A percentile compares a stretch with the other conserved stretches of the same genome.
Evolutionary conservation across 2,113 vertebrate species (phyloP).

Genomic region (Equus quagga): DNA sequence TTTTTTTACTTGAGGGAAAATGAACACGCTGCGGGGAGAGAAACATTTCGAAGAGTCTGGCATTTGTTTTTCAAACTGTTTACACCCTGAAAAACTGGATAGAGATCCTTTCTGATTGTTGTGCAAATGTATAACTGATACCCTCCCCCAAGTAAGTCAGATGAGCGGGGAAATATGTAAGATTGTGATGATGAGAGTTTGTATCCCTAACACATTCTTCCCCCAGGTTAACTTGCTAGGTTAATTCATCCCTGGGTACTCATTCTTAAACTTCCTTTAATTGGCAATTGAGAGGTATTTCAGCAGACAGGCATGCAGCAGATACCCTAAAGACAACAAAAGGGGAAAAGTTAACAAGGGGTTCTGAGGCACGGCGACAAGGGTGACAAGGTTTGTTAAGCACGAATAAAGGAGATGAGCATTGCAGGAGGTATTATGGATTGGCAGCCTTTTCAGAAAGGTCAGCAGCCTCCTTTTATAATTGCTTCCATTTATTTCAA

Average conservation of each 20-base stretch:
- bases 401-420: slow-evolving; percentile 82
- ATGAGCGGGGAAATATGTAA: slow-evolving; percentile 8
- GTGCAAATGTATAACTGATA: background rate
- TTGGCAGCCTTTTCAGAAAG: slow-evolving; percentile 82
- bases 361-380: slow-evolving; percentile 77
- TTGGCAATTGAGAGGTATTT: slow-evolving; percentile 73
- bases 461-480: slow-evolving; percentile 83
- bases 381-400: slow-evolving; percentile 86
- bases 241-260: slow-evolving; percentile 73
- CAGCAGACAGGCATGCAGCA: slow-evolving; percentile 37
- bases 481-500: slow-evolving; percentile 81
- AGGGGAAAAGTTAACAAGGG: slow-evolving; percentile 84
- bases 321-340: slow-evolving; percentile 75
- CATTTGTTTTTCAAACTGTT: slow-evolving; percentile 60
- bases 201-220: slow-evolving; percentile 65
- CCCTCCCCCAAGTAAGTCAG: background rate
- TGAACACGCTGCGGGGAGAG: background rate
- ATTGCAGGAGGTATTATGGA: slow-evolving; percentile 84
- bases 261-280: slow-evolving; percentile 72
- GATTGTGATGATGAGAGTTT: background rate
- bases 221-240: slow-evolving; percentile 79
- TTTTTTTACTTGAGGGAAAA: slow-evolving; percentile 50
- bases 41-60: background rate
- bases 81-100: background rate
- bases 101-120: background rate